Percentiles rank a stretch among this genome's conserved stretches.
Conservation (phyloP, 2,797 vertebrate genomes). For the Delichon dasypus region DNA sequence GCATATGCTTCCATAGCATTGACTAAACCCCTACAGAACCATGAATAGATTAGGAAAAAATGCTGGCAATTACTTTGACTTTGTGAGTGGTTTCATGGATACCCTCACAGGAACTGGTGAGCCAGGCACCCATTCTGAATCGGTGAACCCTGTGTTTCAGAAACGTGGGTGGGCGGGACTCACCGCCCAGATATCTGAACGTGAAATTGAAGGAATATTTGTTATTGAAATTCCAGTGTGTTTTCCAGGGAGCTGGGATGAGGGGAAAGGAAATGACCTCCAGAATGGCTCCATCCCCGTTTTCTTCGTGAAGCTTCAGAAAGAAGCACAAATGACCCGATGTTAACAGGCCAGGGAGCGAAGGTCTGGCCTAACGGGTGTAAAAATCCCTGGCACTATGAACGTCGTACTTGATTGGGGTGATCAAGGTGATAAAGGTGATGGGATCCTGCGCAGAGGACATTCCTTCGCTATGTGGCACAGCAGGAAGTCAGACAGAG, state of each 20-base stretch:
- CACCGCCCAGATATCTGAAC: not conserved
- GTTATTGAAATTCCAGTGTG: constrained; percentile 32
- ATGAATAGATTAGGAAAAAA: constrained; percentile 68
- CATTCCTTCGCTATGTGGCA: not conserved
- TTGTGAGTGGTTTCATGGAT: constrained; percentile 47
- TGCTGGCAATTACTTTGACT: constrained; percentile 46
- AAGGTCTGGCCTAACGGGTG: not conserved
- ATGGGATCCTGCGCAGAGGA: not conserved
- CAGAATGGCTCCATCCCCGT: not conserved
- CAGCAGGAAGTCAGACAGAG: not conserved
- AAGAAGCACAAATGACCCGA: not conserved
- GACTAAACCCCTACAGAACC: constrained; percentile 38
- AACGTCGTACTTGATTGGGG: not conserved
- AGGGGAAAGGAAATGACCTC: constrained; percentile 1
- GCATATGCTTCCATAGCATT: constrained; percentile 24
- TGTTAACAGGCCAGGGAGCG: not conserved
- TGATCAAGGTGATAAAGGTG: not conserved
- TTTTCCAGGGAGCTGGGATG: constrained; percentile 39
- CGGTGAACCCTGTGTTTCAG: not conserved
- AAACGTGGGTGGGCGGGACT: not conserved
- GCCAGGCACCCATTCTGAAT: not conserved
- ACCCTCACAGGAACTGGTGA: not conserved
- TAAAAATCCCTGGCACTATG: not conserved
- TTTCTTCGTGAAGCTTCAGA: not conserved
- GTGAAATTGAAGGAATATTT: constrained; percentile 46